phyloP scores from a whole-genome alignment of 2,113 vertebrate species.

The Myiozetetes cayanensis region DNA sequence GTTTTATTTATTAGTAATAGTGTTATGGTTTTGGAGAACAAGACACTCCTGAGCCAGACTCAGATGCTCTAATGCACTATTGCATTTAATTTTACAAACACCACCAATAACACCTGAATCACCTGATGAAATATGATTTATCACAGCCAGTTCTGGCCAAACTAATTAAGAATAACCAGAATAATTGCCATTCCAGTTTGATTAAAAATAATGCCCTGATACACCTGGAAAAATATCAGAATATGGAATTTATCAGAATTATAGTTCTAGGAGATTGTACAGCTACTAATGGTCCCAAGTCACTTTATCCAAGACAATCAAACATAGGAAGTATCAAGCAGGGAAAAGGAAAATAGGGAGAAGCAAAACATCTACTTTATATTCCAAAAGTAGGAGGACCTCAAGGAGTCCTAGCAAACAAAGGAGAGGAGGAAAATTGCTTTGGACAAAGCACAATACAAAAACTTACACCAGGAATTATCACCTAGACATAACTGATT shows the following conservation, averaged over 20 bases:
- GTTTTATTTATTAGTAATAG: neutral
- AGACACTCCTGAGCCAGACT: neutral
- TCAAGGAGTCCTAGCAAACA: neutral
- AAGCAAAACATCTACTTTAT: neutral
- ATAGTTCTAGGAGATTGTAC: neutral
- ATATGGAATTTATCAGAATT: neutral
- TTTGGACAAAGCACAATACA: neutral
- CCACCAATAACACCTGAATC: neutral
- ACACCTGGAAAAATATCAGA: neutral
- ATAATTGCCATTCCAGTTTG: neutral
- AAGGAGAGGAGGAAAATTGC: neutral
- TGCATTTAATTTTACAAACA: neutral
- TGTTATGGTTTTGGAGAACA: neutral
- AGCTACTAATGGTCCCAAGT: neutral
- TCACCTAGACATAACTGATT: neutral
- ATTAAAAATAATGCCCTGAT: neutral
- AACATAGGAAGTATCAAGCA: neutral
- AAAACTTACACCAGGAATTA: neutral
- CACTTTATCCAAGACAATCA: neutral
- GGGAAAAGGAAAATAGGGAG: neutral
- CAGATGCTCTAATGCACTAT: neutral
- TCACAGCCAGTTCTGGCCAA: neutral
- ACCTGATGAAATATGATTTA: neutral
- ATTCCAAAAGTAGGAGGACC: neutral
- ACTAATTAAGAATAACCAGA: neutral